These are phyloP conservation scores for Atherinosoma microstoma DNA, from an alignment of 2,797 vertebrate species.

Conservation along the genomic window DNA sequence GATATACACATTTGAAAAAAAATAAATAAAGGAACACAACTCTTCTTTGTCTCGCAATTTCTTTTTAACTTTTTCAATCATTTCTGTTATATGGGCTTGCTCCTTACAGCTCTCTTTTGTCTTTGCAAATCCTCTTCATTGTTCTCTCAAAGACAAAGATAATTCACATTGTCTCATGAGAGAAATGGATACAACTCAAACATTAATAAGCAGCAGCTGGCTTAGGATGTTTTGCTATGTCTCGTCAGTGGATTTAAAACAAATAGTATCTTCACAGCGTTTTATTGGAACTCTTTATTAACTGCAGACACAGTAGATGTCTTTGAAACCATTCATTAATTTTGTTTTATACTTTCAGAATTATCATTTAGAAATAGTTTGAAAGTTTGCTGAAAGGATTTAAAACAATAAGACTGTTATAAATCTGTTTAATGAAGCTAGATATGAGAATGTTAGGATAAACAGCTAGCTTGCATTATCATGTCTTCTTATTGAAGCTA, in stretches of 20 bases:
- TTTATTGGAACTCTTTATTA: constrained; percentile 29
- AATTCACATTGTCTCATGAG: constrained; percentile 31
- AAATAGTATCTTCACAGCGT: constrained; percentile 19
- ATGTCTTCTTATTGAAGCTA: not conserved
- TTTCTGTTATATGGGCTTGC: constrained; percentile 15
- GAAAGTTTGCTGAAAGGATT: constrained; percentile 16
- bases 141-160: constrained; percentile 14
- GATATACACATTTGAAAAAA: not conserved
- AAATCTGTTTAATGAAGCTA: not conserved
- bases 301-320: not conserved
- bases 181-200: constrained; percentile 25
- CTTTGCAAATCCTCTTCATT: constrained; percentile 33
- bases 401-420: constrained; percentile 2
- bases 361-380: not conserved
- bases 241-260: constrained; percentile 30
- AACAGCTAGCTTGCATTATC: not conserved
- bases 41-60: constrained; percentile 28
- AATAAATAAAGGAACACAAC: not conserved
- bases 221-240: constrained; percentile 17
- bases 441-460: not conserved
- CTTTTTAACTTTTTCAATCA: constrained; percentile 19
- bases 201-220: constrained; percentile 25
- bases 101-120: constrained; percentile 36
- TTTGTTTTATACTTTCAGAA: constrained; percentile 13
- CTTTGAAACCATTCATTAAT: constrained; percentile 17